A percentile compares a stretch with the other conserved stretches of the same genome.
These are phyloP conservation scores for Sycophaga agraensis DNA, from an alignment of 1,140 invertebrate genomes.

Conservation along the genomic window DNA sequence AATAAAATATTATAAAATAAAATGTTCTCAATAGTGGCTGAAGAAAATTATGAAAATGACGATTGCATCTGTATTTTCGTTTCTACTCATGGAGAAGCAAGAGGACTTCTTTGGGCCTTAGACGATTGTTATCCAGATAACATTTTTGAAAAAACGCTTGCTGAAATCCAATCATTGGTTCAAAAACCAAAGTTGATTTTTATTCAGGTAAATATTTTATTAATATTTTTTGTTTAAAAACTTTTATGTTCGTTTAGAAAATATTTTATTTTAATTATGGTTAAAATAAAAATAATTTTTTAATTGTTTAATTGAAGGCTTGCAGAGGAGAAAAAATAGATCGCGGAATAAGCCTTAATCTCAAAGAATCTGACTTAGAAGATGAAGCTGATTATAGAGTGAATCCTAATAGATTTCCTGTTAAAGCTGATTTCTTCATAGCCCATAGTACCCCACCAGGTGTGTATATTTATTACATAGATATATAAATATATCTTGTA, in stretches of 20 bases:
- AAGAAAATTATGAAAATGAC: constrained; percentile 58
- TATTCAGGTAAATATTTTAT: constrained; percentile 54
- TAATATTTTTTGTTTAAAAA: background rate
- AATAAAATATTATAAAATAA: too few relatives aligned
- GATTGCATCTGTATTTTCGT: constrained; percentile 66
- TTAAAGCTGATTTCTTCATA: constrained; percentile 1
- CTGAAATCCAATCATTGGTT: constrained; percentile 50
- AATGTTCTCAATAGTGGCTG: too few relatives aligned
- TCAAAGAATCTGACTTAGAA: background rate
- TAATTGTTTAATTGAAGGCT: constrained; percentile 50
- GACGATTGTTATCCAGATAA: constrained; percentile 44
- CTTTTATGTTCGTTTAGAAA: background rate
- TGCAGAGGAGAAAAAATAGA: constrained; percentile 60
- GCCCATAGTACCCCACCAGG: background rate
- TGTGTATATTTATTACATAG: background rate
- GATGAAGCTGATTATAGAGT: constrained; percentile 2
- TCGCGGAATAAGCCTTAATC: constrained; percentile 36
- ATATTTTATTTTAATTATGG: too few relatives aligned
- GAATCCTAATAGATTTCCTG: background rate
- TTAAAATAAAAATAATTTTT: constrained; percentile 3
- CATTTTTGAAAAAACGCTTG: constrained; percentile 7
- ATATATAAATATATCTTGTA: too few relatives aligned
- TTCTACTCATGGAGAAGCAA: constrained; percentile 65
- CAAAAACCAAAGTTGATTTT: constrained; percentile 70
- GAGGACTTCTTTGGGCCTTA: constrained; percentile 61